Percentiles rank a stretch among this genome's conserved stretches.
These are phyloP conservation scores for Forbesichthys papilliferus DNA, from an alignment of 2,113 vertebrate species.

Conservation along the genomic window DNA sequence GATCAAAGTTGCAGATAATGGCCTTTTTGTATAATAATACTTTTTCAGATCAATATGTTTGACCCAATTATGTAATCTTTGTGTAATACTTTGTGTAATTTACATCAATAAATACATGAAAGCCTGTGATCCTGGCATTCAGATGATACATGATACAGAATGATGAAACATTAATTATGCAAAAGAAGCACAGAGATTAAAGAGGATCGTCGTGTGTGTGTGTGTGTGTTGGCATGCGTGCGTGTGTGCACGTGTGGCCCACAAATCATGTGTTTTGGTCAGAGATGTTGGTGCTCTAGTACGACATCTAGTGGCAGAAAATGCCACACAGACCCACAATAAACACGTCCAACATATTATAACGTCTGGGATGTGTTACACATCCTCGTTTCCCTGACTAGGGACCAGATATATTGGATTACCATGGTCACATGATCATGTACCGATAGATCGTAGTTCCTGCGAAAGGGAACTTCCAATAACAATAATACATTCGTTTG, in stretches of 20 bases:
- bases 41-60: neutral
- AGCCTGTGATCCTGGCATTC: neutral
- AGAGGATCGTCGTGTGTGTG: neutral
- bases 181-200: neutral
- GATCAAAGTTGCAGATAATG: neutral
- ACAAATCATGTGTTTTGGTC: too few relatives aligned
- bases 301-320: too few relatives aligned
- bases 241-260: too few relatives aligned
- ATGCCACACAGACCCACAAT: too few relatives aligned
- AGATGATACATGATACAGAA: neutral
- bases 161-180: neutral
- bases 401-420: too few relatives aligned
- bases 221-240: too few relatives aligned
- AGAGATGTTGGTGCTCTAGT: too few relatives aligned
- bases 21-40: neutral
- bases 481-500: neutral
- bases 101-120: too few relatives aligned
- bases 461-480: too few relatives aligned
- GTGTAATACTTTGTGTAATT: neutral
- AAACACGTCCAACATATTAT: neutral
- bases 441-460: too few relatives aligned
- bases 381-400: neutral
- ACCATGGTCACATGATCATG: too few relatives aligned
- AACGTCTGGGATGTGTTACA: neutral
- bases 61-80: neutral